phyloP scores from a whole-genome alignment of 2,113 vertebrate species.

The Scophthalmus maximus region DNA sequence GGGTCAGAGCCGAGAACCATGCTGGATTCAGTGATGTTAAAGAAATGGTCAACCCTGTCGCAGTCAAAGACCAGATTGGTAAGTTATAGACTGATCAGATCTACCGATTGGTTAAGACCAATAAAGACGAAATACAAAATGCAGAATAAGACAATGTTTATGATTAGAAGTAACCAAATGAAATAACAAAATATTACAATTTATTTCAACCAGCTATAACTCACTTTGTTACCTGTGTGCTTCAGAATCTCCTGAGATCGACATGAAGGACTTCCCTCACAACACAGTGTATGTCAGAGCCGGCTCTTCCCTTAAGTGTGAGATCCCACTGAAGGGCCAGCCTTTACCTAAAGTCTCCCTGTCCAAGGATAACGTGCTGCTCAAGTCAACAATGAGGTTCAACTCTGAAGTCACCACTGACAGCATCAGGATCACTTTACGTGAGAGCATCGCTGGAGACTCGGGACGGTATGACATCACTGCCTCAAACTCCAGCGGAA shows the following conservation, averaged over 20 bases:
- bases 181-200: no score
- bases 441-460: constrained; percentile 92
- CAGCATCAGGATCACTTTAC: constrained; percentile 90
- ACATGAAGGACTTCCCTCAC: constrained; percentile 93
- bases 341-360: constrained; percentile 93
- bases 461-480: constrained; percentile 94
- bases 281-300: constrained; percentile 94
- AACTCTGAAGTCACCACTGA: constrained; percentile 94
- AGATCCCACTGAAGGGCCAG: constrained; percentile 93
- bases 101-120: neutral
- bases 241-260: constrained; percentile 94
- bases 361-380: constrained; percentile 87
- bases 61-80: constrained; percentile 95
- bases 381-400: constrained; percentile 97
- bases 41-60: constrained; percentile 90
- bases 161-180: neutral
- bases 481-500: constrained; percentile 95
- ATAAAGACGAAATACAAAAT: neutral
- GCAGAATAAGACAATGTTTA: neutral
- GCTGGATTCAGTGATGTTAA: constrained; percentile 94
- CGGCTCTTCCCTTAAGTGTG: constrained; percentile 95
- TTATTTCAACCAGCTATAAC: no score
- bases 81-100: constrained; percentile 53
- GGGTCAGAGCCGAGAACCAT: constrained; percentile 94
- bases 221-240: neutral